These are phyloP conservation scores for Platichthys stellatus DNA, from an alignment of 2,113 vertebrate genomes.

Conservation along the genomic window DNA sequence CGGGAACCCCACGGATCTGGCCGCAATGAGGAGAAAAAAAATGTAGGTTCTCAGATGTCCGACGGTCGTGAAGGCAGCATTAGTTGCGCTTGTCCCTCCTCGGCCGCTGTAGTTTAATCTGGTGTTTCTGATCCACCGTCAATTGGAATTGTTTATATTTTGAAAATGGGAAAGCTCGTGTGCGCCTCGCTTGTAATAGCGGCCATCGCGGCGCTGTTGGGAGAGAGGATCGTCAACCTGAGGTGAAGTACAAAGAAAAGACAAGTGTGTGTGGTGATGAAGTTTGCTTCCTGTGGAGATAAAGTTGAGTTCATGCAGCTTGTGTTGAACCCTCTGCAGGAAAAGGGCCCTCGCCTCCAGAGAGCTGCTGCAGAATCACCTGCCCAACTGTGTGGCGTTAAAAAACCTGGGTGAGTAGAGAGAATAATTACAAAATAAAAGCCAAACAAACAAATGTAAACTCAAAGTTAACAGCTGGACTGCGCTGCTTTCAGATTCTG, in stretches of 20 bases:
- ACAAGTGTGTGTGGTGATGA: too few species aligned
- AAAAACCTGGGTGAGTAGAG: constrained; percentile 75
- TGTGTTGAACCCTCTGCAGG: constrained; percentile 55
- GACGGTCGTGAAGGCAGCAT: constrained; percentile 29
- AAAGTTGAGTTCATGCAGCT: neutral
- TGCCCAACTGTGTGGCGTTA: constrained; percentile 75
- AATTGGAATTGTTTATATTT: too few species aligned
- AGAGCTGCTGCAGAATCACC: constrained; percentile 74
- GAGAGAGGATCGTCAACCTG: constrained; percentile 68
- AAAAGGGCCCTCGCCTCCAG: constrained; percentile 54
- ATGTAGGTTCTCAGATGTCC: constrained; percentile 6
- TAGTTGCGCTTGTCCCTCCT: neutral
- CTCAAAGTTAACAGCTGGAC: neutral
- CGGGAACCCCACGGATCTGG: neutral
- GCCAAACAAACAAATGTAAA: neutral
- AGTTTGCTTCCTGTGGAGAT: neutral
- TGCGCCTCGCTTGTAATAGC: constrained; percentile 56
- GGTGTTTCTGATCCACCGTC: neutral
- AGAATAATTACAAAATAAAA: neutral
- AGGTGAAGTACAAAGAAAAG: constrained; percentile 57
- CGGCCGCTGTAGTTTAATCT: rapidly evolving
- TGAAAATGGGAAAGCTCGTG: constrained; percentile 70
- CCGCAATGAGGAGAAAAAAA: neutral
- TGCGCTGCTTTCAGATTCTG: constrained; percentile 43
- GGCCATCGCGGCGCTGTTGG: constrained; percentile 63